Base-by-base conservation (phyloP, 2,888 invertebrate genomes). In the Mystacides longicornis region DNA sequence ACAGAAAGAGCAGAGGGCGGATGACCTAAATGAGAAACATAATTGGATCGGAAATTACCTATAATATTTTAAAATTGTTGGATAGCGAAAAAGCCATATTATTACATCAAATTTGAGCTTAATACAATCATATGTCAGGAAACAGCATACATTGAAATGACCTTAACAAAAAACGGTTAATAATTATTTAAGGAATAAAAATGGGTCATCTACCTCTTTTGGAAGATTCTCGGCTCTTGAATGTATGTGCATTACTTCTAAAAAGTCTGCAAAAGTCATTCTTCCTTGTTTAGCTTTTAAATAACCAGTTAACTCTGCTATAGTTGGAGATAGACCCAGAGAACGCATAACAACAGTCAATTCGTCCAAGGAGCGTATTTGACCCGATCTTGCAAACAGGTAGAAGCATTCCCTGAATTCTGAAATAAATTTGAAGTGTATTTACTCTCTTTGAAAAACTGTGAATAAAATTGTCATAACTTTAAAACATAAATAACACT, bases 371-470 rank as follows among this genome's bases (percentile, higher is more conserved):
- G 88, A 89, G 18, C 86, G 86, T 52, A 97, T 94, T 69, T 89
- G 87, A 0, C 93, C 94, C 31, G 87, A 89, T 48, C 92, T 79
- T 0, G 95, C 94, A 69, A 94, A 95, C 53, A 97, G 77, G 70
- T 93, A 94, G 75, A 96, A 97, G 67, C 96, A 97, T 77, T 97
- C 96, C 67, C 94, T 85, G 71, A 94, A 96, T 72, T 95, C 95
- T 94, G 73, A 11, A 79, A 54, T 5, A 46, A 43, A 20, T 27
- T 27, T 27, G 27, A 27, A 7, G 27, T 27, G 27, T 27, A 27
- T 27, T 27, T 27, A 11, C 27, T 14, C 19, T n/a, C 51, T 54
- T 33, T 47, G 2, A 23, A 4, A 16, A 37, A 2, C 9, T 51
- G 27, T 22, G 37, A 27, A 18, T n/a, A 42, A n/a, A 7, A 7